Evolutionary conservation across 2,797 vertebrate genomes (phyloP), one percentile per base, ranked within the genome.

Genomic region (Chelonia mydas): DNA sequence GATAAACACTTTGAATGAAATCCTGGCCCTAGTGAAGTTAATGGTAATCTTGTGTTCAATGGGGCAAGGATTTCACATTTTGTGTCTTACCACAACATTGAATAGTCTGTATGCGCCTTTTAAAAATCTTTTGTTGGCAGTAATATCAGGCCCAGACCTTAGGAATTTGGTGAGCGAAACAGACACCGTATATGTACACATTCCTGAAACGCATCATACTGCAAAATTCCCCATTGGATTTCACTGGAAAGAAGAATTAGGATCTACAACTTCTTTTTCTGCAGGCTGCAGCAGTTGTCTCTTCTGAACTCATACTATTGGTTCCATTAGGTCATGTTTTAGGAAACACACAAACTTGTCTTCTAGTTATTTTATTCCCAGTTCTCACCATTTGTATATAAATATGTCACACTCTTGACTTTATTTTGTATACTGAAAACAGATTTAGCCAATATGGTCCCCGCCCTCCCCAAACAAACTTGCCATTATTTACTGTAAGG

Each of bases 261-360:
- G 33, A 25, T 37, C 61, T 57, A 76, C 15, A 25, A 11, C 9
- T 21, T 37, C 65, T 23, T 19, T 68, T 68, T 68, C 17, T 68
- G 41, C 72, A 76, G 25, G 41, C 23, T 27, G 25, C 25, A 76
- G 41, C 7, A 76, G 72, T 45, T 76, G 41, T 51, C 11, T 78
- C 84, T 80, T 93, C 96, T 96, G 79, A 90, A 77, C 88, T 51
- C 41, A 1, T 50, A 83, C 92, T 61, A 15, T 54, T 81, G 90
- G 81, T 53, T 89, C 76, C 53, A 68, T 81, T 95, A 85, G 41
- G 28, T 95, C 91, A 90, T 94, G 54, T 92, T 96, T 96, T 94
- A 96, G 96, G 94, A 88, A 97, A 81, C 61, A 78, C 88, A 27
- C 77, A 91, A 78, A 86, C 84, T 77, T 93, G 83, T 79, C 88